Base-by-base conservation (phyloP, 2,797 vertebrate species). In the Octomys mimax region DNA sequence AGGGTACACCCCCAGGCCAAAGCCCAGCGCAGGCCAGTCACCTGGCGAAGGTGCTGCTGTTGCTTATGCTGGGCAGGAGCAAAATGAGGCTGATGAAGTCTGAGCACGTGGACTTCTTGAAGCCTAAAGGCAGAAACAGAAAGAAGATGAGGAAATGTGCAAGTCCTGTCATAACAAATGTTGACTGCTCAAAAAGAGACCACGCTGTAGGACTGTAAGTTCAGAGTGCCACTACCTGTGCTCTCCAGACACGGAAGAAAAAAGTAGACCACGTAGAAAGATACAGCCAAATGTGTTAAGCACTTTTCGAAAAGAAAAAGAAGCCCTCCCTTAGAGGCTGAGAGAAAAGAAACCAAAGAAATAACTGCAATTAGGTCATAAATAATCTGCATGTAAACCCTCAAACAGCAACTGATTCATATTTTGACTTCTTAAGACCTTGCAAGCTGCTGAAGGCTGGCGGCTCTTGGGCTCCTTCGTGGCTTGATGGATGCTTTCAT, bases 391-490 rank as follows among this genome's bases (percentile, higher is more conserved):
- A 68, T 36, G 21, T 86, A 86, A 95, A 80, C 78, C 31, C 6
- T 93, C 78, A 92, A 83, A 81, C 78, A 78, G 42, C 11, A 84
- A 82, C 87, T 89, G 68, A 84, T 89, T 87, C 33, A 64, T 46
- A 68, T 70, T 83, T 86, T 81, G 85, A 94, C 39, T 94, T 91
- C 33, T 82, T 64, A 95, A 80, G 89, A 94, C n/a, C 62, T 83
- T 71, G 5, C 19, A 49, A 70, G n/a, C 54, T 92, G 70, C 49
- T 6, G 22, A 86, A 93, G 68, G 33, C 80, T 94, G 28, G 59
- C n/a, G 1, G 3, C 57, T 95, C 22, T 96, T 49, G 42, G 2
- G 0, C 49, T 95, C 19, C 28, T 96, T 39, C 9, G 2, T 54
- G n/a, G 14, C 87, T 77, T 54, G 36, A 89, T 90, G 70, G 87